Conservation (phyloP, 2,113 vertebrate species). For the Entomyzon cyanotis region DNA sequence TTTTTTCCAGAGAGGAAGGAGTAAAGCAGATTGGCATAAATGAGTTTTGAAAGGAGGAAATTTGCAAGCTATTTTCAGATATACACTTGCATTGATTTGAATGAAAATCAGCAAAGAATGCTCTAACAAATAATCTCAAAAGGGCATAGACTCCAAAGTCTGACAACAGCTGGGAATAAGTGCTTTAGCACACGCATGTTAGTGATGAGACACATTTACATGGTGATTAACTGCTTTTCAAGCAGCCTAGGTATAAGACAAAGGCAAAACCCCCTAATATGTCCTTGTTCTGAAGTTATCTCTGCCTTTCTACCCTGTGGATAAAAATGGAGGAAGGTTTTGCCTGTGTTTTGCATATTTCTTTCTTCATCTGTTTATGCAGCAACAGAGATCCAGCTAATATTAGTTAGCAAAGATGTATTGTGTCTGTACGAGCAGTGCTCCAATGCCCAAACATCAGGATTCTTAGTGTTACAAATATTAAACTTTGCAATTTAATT, state of each 20-base stretch:
- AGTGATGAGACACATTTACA: neutral
- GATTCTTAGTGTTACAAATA: neutral
- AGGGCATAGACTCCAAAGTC: neutral
- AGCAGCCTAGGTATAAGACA: neutral
- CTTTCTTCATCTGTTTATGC: neutral
- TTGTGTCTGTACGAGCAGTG: neutral
- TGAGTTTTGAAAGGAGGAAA: constrained; percentile 44
- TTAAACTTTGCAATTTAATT: neutral
- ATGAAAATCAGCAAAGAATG: constrained; percentile 50
- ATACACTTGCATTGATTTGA: constrained; percentile 48
- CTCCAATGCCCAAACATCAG: neutral
- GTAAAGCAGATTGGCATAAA: constrained; percentile 46
- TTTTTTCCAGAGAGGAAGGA: constrained; percentile 36
- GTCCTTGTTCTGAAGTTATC: neutral
- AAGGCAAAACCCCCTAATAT: neutral
- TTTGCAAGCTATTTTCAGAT: constrained; percentile 55
- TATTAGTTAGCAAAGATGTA: neutral
- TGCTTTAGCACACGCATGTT: neutral
- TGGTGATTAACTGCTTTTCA: constrained; percentile 28
- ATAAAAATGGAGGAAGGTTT: neutral
- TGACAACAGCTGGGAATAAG: constrained; percentile 22
- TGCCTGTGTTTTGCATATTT: neutral
- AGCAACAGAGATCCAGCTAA: neutral
- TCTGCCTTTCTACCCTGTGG: neutral
- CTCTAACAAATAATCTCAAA: constrained; percentile 21